Conservation (phyloP, 2,888 invertebrate species). For the Sphecodes monilicornis region DNA sequence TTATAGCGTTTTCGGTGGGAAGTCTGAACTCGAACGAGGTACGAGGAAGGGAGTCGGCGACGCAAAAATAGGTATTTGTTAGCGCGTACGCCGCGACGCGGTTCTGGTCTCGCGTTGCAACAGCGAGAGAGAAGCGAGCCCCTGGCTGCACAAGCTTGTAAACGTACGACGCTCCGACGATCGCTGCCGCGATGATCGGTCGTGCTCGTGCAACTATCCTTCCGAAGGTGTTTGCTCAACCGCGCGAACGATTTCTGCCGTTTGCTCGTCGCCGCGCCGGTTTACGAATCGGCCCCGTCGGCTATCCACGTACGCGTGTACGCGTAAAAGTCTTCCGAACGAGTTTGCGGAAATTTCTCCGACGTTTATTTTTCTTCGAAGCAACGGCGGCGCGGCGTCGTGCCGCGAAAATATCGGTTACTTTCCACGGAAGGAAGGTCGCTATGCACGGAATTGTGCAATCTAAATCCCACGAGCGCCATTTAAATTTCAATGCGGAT, state of each 20-base stretch:
- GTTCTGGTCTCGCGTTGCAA: constrained; percentile 11
- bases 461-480: neutral
- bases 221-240: neutral
- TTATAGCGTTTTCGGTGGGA: neutral
- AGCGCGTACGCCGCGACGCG: neutral
- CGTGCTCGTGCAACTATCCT: neutral
- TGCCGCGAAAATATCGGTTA: neutral
- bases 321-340: constrained; percentile 38
- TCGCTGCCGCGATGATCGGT: neutral
- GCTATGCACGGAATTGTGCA: neutral
- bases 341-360: constrained; percentile 48
- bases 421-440: neutral
- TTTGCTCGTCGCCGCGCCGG: neutral
- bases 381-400: neutral
- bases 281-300: neutral
- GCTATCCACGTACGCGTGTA: constrained; percentile 28
- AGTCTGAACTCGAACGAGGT: neutral
- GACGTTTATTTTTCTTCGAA: neutral
- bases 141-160: neutral
- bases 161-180: neutral
- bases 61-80: constrained; percentile 50
- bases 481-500: constrained; percentile 5
- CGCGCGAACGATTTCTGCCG: neutral
- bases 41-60: too few species aligned
- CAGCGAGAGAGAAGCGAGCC: neutral